Evolutionary conservation across 2,113 vertebrate genomes (phyloP).

Genomic region (Cathartes aura): DNA sequence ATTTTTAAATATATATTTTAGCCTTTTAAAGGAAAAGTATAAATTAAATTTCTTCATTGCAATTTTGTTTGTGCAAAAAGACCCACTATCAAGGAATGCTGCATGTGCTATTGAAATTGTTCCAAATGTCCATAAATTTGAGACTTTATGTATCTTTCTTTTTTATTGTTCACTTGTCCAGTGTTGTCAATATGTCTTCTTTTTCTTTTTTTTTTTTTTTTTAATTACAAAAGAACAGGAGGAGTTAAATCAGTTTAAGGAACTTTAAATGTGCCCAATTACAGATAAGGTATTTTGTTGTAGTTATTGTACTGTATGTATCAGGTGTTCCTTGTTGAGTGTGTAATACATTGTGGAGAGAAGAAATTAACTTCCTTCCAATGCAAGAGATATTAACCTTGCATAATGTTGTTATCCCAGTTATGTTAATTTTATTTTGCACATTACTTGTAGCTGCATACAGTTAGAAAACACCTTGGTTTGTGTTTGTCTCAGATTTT

Average conservation of each 20-base stretch:
- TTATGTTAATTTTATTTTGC: constrained; percentile 69
- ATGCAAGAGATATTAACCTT: constrained; percentile 36
- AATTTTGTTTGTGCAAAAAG: constrained; percentile 92
- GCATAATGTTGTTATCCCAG: constrained; percentile 24
- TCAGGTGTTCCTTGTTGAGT: constrained; percentile 67
- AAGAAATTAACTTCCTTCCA: constrained; percentile 22
- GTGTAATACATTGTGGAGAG: constrained; percentile 59
- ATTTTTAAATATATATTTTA: constrained; percentile 77
- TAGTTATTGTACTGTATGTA: constrained; percentile 70
- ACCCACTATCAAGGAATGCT: constrained; percentile 97
- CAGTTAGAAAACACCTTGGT: constrained; percentile 50
- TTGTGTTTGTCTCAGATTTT: constrained; percentile 65
- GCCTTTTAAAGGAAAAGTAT: constrained; percentile 74
- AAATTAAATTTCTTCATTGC: constrained; percentile 70
- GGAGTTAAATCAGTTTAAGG: constrained; percentile 71
- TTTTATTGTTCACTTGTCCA: constrained; percentile 77
- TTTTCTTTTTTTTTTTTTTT: neutral
- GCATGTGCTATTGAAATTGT: constrained; percentile 84
- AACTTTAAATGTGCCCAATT: constrained; percentile 61
- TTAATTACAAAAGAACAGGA: constrained; percentile 57
- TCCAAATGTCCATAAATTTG: constrained; percentile 81
- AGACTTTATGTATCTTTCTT: constrained; percentile 78
- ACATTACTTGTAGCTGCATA: constrained; percentile 67
- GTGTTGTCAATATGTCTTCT: constrained; percentile 76
- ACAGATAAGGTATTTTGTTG: constrained; percentile 60